phyloP scores from a whole-genome alignment of 2,888 invertebrate species.

The Piscicola geometra region DNA sequence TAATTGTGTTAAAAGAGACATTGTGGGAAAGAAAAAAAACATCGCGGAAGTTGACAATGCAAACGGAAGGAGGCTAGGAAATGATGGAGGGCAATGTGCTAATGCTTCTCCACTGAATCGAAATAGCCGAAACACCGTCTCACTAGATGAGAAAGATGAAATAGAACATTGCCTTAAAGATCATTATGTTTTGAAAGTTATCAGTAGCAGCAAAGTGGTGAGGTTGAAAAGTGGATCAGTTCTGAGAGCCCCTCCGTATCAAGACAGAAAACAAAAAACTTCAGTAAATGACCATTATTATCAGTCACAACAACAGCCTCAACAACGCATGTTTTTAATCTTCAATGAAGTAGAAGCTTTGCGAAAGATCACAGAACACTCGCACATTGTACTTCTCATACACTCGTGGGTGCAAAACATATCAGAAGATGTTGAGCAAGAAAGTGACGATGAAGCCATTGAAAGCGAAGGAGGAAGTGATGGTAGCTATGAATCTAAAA shows the following conservation, averaged over 20 bases:
- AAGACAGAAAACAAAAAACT: background rate
- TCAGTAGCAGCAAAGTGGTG: background rate
- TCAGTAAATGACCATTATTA: background rate
- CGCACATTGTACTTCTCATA: background rate
- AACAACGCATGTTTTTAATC: background rate
- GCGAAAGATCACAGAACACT: background rate
- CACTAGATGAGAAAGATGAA: background rate
- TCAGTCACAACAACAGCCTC: too few species aligned
- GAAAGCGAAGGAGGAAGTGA: too few species aligned
- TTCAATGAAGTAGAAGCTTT: background rate
- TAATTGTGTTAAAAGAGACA: background rate
- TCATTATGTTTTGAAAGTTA: constrained; percentile 9
- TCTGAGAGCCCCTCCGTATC: background rate
- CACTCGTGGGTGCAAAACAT: background rate
- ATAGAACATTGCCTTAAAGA: background rate
- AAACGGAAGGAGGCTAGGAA: background rate
- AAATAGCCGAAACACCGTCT: background rate
- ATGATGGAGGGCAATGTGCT: background rate
- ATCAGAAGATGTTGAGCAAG: background rate
- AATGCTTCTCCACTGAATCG: background rate
- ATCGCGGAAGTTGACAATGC: background rate
- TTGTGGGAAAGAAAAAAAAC: background rate
- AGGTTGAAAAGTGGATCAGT: background rate
- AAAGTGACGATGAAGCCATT: background rate
- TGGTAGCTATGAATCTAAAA: too few species aligned